Base-by-base conservation (phyloP, 2,888 invertebrate species). In the Agrochola macilenta region DNA sequence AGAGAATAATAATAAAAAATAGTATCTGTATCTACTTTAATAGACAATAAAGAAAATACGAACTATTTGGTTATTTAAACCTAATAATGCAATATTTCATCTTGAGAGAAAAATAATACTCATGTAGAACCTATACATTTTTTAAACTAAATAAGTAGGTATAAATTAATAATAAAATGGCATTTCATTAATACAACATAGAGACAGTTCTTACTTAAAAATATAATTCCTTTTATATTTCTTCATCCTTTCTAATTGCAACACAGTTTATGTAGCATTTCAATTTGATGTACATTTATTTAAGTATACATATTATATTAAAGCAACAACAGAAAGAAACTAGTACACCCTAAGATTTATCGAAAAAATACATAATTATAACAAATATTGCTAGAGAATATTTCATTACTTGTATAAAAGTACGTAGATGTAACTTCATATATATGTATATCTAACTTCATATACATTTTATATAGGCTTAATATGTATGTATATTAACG, bases 21-120 rank as follows among this genome's bases (percentile, higher is more conserved):
- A 69, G 65, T 72, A 72, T 74, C 69, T 68, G 20, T 75, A 78
- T 65, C 73, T 76, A 78, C 39, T 82, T 74, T 83, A 68, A 83
- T 88, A 87, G 82, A 87, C 87, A 85, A 84, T 85, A 87, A 88
- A 66, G 17, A 76, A 66, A 72, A 81, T 43, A 76, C n/a, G 12
- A 75, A 68, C 57, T 71, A 39, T 64, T 52, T 66, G 49, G 60
- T 60, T 49, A 39, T 5, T 11, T 60, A 60, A 17, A 49, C 20
- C n/a, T 39, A 74, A 4, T 35, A 60, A 39, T 74, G 17, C 26
- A 74, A 75, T 39, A 23, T 74, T 74, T 39, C 2, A 39, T 20
- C 9, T 39, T n/a, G 49, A 74, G 26, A 58, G 58, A 26, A 52
- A 74, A 74, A 12, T 46, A 30, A 71, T 57, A 57, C 71, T 54